Percentiles rank a stretch among this genome's conserved stretches.
phyloP scores from a whole-genome alignment of 2,888 invertebrate species.

The Pseudanteris insignis region DNA sequence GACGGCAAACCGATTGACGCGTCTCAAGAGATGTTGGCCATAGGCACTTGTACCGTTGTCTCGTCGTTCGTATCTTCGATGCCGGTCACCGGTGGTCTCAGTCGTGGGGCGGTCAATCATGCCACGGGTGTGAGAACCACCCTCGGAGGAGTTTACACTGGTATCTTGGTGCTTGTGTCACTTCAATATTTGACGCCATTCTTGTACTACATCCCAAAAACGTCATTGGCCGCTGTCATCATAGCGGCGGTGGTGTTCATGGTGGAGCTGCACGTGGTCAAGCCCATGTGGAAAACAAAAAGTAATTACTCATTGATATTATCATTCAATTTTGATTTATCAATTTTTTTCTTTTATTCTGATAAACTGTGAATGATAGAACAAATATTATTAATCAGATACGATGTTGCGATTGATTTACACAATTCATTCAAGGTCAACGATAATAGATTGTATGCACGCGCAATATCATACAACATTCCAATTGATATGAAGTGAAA shows the following conservation, averaged over 20 bases:
- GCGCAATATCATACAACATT: constrained; percentile 1
- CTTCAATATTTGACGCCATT: constrained; percentile 74
- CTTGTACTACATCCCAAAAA: constrained; percentile 73
- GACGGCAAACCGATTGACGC: constrained; percentile 73
- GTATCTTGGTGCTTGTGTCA: constrained; percentile 68
- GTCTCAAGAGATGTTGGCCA: constrained; percentile 77
- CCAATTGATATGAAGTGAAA: constrained; percentile 1
- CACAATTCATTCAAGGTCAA: constrained; percentile 1
- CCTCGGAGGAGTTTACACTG: constrained; percentile 74
- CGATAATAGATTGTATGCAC: neutral
- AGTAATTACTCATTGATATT: constrained; percentile 64
- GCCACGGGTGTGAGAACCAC: constrained; percentile 77
- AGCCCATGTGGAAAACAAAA: constrained; percentile 75
- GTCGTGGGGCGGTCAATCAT: constrained; percentile 76
- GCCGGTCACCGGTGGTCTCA: constrained; percentile 73
- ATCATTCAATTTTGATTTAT: neutral
- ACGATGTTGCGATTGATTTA: neutral
- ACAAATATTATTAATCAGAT: neutral
- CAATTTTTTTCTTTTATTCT: too few species aligned
- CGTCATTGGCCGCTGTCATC: constrained; percentile 76
- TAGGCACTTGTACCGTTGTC: constrained; percentile 73
- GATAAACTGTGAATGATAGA: too few species aligned
- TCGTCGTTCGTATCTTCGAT: constrained; percentile 77
- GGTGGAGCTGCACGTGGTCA: constrained; percentile 73
- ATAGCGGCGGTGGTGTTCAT: constrained; percentile 78